A percentile compares a stretch with the other conserved stretches of the same genome.
phyloP scores from a whole-genome alignment of 1,140 invertebrate genomes.

The Onthophagus taurus region DNA sequence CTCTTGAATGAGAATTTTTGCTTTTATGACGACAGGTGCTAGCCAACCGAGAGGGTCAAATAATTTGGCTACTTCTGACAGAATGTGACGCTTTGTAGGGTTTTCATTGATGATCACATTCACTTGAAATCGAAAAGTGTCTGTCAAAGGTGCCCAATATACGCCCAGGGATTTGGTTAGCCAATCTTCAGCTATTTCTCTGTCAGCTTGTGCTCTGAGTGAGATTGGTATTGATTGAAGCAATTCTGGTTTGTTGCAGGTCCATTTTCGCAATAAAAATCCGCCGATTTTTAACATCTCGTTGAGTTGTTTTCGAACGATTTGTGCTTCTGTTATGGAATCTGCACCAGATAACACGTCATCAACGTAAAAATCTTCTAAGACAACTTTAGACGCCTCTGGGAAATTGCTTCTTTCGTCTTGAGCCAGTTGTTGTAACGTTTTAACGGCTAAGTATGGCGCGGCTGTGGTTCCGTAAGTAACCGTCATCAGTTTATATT shows the following conservation, averaged over 20 bases:
- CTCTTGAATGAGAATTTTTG: conserved; percentile 13
- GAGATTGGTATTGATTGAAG: not conserved
- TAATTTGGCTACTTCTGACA: conserved; percentile 10
- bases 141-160: conserved; percentile 1
- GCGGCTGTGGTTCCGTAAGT: too few relatives aligned
- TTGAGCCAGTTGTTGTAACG: conserved; percentile 22
- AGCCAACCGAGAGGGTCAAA: conserved; percentile 14
- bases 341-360: conserved; percentile 20
- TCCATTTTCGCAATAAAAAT: conserved; percentile 6
- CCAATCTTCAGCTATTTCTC: not conserved
- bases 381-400: conserved; percentile 15
- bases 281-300: conserved; percentile 1
- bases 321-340: conserved; percentile 22
- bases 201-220: conserved; percentile 19
- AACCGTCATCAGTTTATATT: too few relatives aligned
- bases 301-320: conserved; percentile 21
- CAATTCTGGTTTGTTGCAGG: not conserved
- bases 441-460: conserved; percentile 25
- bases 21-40: conserved; percentile 1
- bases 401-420: conserved; percentile 20
- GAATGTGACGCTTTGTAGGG: conserved; percentile 7
- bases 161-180: conserved; percentile 6
- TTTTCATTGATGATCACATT: not conserved
- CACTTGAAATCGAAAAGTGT: not conserved
- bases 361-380: conserved; percentile 30